Conservation (phyloP, 37 sponge, comb jelly and placozoan species). For the Aplysina aerophoba region DNA sequence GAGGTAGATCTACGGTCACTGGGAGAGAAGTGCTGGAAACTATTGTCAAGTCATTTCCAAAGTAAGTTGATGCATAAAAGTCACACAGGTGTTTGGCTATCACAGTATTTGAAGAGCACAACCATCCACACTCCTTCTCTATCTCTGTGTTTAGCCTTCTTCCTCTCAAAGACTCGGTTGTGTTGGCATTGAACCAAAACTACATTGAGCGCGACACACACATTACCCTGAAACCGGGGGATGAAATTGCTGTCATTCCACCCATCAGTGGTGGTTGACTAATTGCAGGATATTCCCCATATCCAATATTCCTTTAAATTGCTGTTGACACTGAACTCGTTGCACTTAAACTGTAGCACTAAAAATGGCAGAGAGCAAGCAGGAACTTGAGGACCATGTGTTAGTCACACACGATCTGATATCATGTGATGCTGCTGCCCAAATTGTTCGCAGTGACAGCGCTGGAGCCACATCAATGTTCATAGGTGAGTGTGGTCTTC, state of each 20-base stretch:
- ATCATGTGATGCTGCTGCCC: conserved; percentile 27
- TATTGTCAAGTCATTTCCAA: conserved; percentile 49
- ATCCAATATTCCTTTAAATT: background rate
- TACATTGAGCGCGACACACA: conserved; percentile 56
- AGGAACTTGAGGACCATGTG: conserved; percentile 34
- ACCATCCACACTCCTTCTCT: too few species aligned
- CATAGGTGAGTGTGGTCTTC: conserved; percentile 66
- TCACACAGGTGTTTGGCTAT: too few species aligned
- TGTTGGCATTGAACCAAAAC: conserved; percentile 82
- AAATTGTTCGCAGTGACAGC: conserved; percentile 53
- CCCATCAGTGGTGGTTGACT: conserved; percentile 92
- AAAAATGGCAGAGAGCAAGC: background rate
- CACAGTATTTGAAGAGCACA: too few species aligned
- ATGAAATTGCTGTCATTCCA: conserved; percentile 90
- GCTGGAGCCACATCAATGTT: conserved; percentile 82
- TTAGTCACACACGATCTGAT: conserved; percentile 50
- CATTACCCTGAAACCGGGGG: conserved; percentile 61
- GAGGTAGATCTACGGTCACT: conserved; percentile 10
- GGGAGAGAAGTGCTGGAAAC: conserved; percentile 46
- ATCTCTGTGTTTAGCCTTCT: conserved; percentile 54
- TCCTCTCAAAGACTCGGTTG: conserved; percentile 43
- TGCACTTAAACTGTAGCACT: too few species aligned
- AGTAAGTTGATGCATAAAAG: conserved; percentile 27
- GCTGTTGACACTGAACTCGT: background rate
- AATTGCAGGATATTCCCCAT: background rate